Conservation (phyloP, 2,797 vertebrate species). For the Loriculus beryllinus region DNA sequence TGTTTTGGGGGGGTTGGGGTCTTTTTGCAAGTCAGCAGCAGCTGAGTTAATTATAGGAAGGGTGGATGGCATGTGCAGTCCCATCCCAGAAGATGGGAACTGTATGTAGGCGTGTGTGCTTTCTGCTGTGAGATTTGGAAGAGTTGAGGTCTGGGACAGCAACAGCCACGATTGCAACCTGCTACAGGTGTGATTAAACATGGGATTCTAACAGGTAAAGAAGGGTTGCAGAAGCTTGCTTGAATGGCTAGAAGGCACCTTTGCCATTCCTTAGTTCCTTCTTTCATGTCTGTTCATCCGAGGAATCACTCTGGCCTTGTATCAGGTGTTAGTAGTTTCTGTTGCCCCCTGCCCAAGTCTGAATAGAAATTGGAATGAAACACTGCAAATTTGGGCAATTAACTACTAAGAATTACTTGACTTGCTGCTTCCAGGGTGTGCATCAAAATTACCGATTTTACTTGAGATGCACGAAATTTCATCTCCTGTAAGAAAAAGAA, state of each 20-base stretch:
- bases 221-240: neutral
- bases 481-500: neutral
- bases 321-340: neutral
- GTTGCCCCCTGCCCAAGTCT: neutral
- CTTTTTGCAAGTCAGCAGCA: neutral
- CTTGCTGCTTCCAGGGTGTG: neutral
- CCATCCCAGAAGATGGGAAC: neutral
- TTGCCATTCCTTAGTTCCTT: neutral
- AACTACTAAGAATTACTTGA: neutral
- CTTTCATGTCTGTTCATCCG: neutral
- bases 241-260: neutral
- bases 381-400: neutral
- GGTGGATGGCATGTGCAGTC: neutral
- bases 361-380: neutral
- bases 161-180: neutral
- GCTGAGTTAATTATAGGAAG: neutral
- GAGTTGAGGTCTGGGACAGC: neutral
- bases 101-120: accelerated
- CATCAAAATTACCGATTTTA: neutral
- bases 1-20: neutral
- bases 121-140: neutral
- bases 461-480: neutral
- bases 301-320: neutral
- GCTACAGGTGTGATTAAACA: neutral
- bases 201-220: neutral